A percentile compares a stretch with the other conserved stretches of the same genome.
Evolutionary conservation across 2,113 vertebrate species (phyloP).

Genomic region (Blennius ocellaris): DNA sequence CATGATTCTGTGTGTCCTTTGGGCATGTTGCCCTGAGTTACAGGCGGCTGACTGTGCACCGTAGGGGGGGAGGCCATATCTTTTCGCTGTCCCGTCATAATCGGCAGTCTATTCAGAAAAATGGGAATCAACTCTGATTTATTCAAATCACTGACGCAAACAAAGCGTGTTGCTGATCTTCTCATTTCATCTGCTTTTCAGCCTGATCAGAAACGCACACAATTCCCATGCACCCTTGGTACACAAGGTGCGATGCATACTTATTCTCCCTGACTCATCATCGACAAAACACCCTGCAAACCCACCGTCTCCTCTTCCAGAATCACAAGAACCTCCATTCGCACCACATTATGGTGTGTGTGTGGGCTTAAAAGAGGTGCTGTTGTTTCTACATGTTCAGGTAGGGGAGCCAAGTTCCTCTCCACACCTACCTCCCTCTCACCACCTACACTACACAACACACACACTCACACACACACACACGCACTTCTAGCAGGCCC

Average conservation of each 20-base stretch:
- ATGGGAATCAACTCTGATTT: background rate
- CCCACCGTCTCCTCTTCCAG: background rate
- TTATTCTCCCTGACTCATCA: conserved; percentile 8
- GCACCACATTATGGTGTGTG: conserved; percentile 15
- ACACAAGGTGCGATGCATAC: background rate
- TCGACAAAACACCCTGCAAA: background rate
- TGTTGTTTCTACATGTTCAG: conserved; percentile 66
- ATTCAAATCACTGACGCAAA: background rate
- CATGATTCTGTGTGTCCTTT: conserved; percentile 1
- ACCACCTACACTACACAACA: background rate
- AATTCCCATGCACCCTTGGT: background rate
- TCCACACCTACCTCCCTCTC: conserved; percentile 6
- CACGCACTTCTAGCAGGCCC: conserved; percentile 23
- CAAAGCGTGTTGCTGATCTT: background rate
- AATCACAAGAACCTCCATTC: background rate
- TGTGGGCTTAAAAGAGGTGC: conserved; percentile 48
- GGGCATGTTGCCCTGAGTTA: conserved; percentile 29
- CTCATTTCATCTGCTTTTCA: background rate
- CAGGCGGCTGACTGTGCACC: conserved; percentile 4
- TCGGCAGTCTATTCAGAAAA: background rate
- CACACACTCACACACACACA: conserved; percentile 14
- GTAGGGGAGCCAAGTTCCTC: conserved; percentile 59
- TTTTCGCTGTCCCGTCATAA: conserved; percentile 3
- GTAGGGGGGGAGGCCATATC: conserved; percentile 7
- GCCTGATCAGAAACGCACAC: background rate